Evolutionary conservation across 1,140 invertebrate species (phyloP).

Genomic region (Tribolium madens): DNA sequence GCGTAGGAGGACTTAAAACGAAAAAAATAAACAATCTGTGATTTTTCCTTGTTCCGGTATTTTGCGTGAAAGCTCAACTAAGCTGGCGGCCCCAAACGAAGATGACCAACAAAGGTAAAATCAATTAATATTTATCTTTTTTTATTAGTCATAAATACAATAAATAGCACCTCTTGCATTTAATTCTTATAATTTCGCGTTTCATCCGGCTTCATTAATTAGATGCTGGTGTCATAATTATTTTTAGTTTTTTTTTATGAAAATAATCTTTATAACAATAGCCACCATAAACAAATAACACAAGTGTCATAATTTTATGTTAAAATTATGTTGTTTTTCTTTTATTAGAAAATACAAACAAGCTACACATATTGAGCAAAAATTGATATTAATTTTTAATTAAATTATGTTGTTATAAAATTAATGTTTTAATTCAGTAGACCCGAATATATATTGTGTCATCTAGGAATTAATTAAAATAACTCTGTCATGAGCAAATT

Average conservation of each 20-base stretch:
- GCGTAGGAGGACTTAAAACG: neutral
- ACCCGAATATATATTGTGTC: neutral
- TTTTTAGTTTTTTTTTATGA: neutral
- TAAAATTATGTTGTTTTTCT: no score
- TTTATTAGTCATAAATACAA: neutral
- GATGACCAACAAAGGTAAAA: constrained; percentile 10
- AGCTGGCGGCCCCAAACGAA: constrained; percentile 18
- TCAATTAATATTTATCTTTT: neutral
- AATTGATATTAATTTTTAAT: neutral
- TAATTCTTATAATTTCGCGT: neutral
- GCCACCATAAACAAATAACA: neutral
- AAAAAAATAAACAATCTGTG: neutral
- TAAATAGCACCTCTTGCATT: neutral
- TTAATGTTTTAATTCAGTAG: neutral
- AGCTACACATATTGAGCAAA: no score
- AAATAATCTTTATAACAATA: neutral
- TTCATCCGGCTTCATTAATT: neutral
- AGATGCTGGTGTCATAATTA: neutral
- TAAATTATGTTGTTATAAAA: neutral
- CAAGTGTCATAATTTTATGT: neutral
- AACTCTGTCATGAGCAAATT: constrained; percentile 3
- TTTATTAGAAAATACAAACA: no score
- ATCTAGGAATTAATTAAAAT: constrained; percentile 8
- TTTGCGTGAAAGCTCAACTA: neutral
- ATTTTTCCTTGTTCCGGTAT: constrained; percentile 2